Evolutionary conservation across 2,113 vertebrate species (phyloP).

Genomic region (Burhinus oedicnemus): DNA sequence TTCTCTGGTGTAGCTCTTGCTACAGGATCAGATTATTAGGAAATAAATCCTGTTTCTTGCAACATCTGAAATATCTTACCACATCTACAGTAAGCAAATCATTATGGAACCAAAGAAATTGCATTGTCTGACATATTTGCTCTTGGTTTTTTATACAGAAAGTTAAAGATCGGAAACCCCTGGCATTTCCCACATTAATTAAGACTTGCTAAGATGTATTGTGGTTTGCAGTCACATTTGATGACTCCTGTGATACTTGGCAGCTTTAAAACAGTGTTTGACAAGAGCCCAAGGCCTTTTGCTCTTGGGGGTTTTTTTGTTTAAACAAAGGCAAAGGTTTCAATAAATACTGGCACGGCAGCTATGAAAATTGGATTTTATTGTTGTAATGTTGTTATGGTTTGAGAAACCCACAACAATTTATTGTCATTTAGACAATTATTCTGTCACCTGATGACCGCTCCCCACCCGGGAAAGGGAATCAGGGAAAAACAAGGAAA

Average conservation of each 20-base stretch:
- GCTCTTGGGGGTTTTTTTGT: neutral
- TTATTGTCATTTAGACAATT: no score
- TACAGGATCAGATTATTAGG: neutral
- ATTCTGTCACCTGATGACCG: no score
- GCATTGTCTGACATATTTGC: fast-evolving
- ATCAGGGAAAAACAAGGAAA: no score
- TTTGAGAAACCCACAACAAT: no score
- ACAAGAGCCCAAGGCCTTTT: neutral
- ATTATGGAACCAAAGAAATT: neutral
- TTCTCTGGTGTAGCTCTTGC: neutral
- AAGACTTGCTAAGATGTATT: neutral
- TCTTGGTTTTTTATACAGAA: neutral
- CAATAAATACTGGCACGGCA: neutral
- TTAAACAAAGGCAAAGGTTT: neutral
- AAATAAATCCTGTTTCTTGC: neutral
- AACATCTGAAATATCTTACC: neutral
- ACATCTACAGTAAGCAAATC: neutral
- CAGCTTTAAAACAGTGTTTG: neutral
- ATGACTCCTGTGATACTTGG: neutral
- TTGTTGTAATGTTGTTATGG: neutral
- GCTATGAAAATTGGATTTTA: neutral
- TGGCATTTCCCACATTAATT: neutral
- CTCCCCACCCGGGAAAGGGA: no score
- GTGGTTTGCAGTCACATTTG: neutral
- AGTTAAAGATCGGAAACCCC: neutral